Conservation (phyloP, 1,140 invertebrate species). For the Drosophila willistoni region DNA sequence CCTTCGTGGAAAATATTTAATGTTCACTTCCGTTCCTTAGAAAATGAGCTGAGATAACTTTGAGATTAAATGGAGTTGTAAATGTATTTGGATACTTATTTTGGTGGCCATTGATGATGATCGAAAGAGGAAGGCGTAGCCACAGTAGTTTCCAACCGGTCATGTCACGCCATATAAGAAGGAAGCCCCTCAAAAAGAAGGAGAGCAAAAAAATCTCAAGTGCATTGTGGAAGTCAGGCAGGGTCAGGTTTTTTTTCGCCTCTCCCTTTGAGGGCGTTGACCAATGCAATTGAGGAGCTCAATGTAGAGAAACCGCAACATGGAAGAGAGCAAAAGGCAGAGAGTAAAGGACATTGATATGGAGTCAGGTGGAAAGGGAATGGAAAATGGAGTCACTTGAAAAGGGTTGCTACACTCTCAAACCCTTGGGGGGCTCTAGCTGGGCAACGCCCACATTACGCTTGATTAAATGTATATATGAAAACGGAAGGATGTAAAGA, state of each 20-base stretch:
- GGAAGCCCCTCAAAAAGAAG: too few species aligned
- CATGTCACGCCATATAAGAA: slow-evolving; percentile 61
- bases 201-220: too few species aligned
- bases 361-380: slow-evolving; percentile 16
- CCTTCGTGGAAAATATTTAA: slow-evolving; percentile 33
- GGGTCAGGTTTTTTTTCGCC: slow-evolving; percentile 18
- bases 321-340: not conserved
- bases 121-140: slow-evolving; percentile 57
- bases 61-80: slow-evolving; percentile 55
- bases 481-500: not conserved
- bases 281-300: slow-evolving; percentile 65
- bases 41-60: not conserved
- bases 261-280: slow-evolving; percentile 57
- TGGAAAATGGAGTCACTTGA: not conserved
- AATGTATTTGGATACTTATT: slow-evolving; percentile 52
- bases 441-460: slow-evolving; percentile 49
- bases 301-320: slow-evolving; percentile 24
- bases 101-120: slow-evolving; percentile 51
- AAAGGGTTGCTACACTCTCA: slow-evolving; percentile 6
- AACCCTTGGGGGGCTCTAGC: not conserved
- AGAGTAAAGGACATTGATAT: not conserved
- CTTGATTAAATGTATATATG: slow-evolving; percentile 54
- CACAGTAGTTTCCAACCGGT: slow-evolving; percentile 35
- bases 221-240: slow-evolving; percentile 2
- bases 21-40: slow-evolving; percentile 48